Evolutionary conservation across 2,113 vertebrate genomes (phyloP).

Genomic region (Heterotis niloticus): DNA sequence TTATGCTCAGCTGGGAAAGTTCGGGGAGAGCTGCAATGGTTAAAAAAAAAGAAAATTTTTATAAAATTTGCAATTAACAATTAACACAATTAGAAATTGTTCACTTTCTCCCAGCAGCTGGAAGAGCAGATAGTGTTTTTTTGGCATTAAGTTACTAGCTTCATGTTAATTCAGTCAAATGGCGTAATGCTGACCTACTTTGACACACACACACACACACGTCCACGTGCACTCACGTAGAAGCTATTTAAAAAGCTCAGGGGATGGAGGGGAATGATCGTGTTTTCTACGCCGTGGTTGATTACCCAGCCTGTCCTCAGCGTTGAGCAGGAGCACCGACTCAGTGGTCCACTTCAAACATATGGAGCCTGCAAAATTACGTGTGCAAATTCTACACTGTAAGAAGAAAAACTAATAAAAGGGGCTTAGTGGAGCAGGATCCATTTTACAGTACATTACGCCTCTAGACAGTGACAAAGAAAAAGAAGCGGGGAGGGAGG

Average conservation of each 20-base stretch:
- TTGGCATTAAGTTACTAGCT: not conserved
- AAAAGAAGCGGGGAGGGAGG: slow-evolving; percentile 30
- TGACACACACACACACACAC: not conserved
- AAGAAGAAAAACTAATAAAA: slow-evolving; percentile 57
- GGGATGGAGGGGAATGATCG: too few species aligned
- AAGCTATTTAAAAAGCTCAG: not conserved
- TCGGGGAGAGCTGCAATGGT: not conserved
- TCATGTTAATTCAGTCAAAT: not conserved
- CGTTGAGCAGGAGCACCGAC: slow-evolving; percentile 35
- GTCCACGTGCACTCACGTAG: not conserved
- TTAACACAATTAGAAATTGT: not conserved
- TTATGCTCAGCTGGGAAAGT: not conserved
- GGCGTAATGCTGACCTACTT: not conserved
- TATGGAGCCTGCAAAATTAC: slow-evolving; percentile 54
- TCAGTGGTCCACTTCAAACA: slow-evolving; percentile 46
- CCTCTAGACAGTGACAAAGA: slow-evolving; percentile 57
- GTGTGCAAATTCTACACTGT: slow-evolving; percentile 55
- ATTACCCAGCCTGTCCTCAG: not conserved
- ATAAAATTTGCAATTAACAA: not conserved
- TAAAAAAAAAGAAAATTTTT: not conserved
- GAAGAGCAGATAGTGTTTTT: too few species aligned
- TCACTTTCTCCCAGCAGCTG: not conserved
- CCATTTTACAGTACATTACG: slow-evolving; percentile 64
- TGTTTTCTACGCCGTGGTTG: not conserved
- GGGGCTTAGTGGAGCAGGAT: slow-evolving; percentile 54